Evolutionary conservation across 2,797 vertebrate species (phyloP).

Genomic region (Aotus griseimembra): DNA sequence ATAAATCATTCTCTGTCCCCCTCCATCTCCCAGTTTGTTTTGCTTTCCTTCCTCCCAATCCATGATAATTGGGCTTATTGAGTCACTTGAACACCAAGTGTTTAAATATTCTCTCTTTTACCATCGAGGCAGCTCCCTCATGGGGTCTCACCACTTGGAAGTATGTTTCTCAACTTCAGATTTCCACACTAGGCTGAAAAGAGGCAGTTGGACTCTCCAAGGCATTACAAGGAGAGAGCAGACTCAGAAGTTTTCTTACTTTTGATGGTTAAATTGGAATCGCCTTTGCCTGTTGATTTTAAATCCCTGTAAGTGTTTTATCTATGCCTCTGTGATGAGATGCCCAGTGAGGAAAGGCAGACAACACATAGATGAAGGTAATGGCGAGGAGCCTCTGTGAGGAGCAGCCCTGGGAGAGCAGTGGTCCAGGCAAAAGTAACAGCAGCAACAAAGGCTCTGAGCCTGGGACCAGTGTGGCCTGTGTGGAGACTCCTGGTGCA

Average conservation of each 20-base stretch:
- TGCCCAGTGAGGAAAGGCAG: not conserved
- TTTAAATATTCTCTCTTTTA: slow-evolving; percentile 13
- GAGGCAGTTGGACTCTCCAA: not conserved
- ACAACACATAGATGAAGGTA: not conserved
- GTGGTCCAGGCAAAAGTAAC: not conserved
- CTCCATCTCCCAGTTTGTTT: not conserved
- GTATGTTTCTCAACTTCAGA: not conserved
- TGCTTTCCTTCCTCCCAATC: not conserved
- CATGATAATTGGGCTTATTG: not conserved
- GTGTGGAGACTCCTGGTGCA: rapidly evolving
- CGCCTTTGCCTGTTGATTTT: not conserved
- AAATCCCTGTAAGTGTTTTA: not conserved
- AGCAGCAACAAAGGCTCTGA: not conserved
- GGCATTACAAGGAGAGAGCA: not conserved
- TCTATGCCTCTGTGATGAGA: not conserved
- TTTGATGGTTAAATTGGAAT: not conserved
- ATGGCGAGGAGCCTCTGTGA: not conserved
- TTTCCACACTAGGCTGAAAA: not conserved
- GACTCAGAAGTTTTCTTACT: not conserved
- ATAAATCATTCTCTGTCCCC: not conserved
- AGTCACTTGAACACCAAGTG: slow-evolving; percentile 13
- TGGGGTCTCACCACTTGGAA: not conserved
- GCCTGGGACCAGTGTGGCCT: no score
- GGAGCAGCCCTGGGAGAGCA: not conserved
- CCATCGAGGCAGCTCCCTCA: not conserved